Percentiles rank a stretch among this genome's conserved stretches.
Evolutionary conservation across 2,888 invertebrate species (phyloP).

Genomic region (Acanthococcus lagerstroemiae): DNA sequence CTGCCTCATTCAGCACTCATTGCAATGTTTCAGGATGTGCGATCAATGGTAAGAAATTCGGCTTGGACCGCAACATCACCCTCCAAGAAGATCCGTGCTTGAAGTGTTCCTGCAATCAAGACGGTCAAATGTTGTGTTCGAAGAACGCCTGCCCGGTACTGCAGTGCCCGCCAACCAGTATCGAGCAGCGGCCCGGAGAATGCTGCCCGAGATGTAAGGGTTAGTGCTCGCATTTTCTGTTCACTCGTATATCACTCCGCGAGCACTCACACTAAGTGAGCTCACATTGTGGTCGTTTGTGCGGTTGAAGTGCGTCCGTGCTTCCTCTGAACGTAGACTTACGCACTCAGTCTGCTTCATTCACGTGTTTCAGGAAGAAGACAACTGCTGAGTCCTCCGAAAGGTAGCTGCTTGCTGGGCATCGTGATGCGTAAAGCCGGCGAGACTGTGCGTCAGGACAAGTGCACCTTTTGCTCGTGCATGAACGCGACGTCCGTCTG

Average conservation of each 20-base stretch:
- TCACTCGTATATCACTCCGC: too few species aligned
- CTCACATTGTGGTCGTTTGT: too few species aligned
- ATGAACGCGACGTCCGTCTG: conserved; percentile 70
- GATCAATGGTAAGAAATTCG: conserved; percentile 71
- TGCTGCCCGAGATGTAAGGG: conserved; percentile 63
- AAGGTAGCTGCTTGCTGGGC: conserved; percentile 58
- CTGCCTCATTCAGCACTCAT: too few species aligned
- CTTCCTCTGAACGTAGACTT: too few species aligned
- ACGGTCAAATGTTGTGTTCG: conserved; percentile 59
- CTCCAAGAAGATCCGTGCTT: conserved; percentile 77
- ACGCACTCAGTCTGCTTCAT: too few species aligned
- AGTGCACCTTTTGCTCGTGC: conserved; percentile 79
- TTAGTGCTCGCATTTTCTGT: conserved; percentile 33
- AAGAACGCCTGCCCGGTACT: conserved; percentile 83
- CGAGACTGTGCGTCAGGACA: conserved; percentile 53
- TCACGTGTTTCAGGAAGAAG: background rate
- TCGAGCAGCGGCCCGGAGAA: conserved; percentile 61
- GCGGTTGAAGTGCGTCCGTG: too few species aligned
- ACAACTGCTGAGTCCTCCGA: conserved; percentile 45
- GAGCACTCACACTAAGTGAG: too few species aligned
- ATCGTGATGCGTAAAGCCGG: conserved; percentile 55
- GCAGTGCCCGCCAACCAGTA: conserved; percentile 62
- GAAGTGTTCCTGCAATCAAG: conserved; percentile 68
- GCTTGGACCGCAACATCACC: conserved; percentile 62
- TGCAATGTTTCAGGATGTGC: conserved; percentile 53